These are phyloP conservation scores for Drosophila mayaguana DNA, from an alignment of 2,888 invertebrate species.

Conservation along the genomic window DNA sequence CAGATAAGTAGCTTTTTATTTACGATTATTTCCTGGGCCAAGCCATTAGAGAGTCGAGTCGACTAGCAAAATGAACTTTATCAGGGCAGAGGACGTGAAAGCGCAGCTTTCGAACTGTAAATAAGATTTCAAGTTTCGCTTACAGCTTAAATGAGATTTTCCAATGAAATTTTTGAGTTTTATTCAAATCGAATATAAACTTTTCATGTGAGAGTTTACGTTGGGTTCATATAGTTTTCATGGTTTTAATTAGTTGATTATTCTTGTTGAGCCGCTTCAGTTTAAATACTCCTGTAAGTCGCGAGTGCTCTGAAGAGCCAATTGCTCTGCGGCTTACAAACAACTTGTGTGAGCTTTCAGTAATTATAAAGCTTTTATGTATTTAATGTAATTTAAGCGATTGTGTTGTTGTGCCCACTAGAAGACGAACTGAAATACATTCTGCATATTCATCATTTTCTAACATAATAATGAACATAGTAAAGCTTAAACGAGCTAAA, in stretches of 20 bases:
- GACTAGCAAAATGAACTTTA: background rate
- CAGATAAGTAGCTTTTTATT: slow-evolving; percentile 2
- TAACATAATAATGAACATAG: no score
- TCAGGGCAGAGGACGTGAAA: no score
- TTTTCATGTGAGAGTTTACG: no score
- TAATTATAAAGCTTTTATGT: background rate
- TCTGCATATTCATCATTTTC: background rate
- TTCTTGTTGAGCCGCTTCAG: no score
- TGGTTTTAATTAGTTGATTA: no score
- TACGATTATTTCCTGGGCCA: background rate
- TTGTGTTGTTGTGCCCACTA: background rate
- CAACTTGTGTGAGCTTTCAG: background rate
- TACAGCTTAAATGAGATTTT: background rate
- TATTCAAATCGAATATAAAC: no score
- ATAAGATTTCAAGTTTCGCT: background rate
- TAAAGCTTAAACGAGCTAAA: background rate
- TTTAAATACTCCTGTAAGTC: no score
- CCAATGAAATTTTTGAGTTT: no score
- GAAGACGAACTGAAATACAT: background rate
- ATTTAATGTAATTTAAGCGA: no score
- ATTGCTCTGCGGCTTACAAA: no score
- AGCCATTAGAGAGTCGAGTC: background rate
- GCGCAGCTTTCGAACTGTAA: no score
- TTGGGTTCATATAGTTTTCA: background rate
- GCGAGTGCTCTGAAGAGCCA: no score